These are phyloP conservation scores for Atta colombica DNA, from an alignment of 1,140 invertebrate species.

Conservation along the genomic window DNA sequence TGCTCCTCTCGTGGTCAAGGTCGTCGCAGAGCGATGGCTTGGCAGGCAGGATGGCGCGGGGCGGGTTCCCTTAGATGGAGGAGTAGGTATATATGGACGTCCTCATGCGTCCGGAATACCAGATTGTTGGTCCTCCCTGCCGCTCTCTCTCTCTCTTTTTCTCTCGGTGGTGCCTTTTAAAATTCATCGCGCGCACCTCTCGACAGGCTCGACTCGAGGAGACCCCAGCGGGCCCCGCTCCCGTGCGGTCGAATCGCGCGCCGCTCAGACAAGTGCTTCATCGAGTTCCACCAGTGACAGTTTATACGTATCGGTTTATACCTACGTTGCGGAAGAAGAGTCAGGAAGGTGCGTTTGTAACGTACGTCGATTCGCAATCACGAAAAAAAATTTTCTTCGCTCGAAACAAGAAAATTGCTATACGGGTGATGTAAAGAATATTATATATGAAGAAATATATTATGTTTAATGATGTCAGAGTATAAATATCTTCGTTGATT, in stretches of 20 bases:
- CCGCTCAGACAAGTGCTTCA: slow-evolving; percentile 28
- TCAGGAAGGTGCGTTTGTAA: slow-evolving; percentile 31
- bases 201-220: not conserved
- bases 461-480: not conserved
- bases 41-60: slow-evolving; percentile 73
- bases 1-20: slow-evolving; percentile 74
- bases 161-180: slow-evolving; percentile 66
- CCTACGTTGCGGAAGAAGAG: not conserved
- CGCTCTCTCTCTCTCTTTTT: slow-evolving; percentile 62
- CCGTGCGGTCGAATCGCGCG: slow-evolving; percentile 63
- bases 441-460: not conserved
- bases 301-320: slow-evolving; percentile 20
- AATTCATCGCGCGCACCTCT: slow-evolving; percentile 67
- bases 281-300: slow-evolving; percentile 15
- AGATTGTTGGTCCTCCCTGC: slow-evolving; percentile 85
- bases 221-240: slow-evolving; percentile 50
- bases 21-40: slow-evolving; percentile 53
- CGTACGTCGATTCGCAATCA: not conserved
- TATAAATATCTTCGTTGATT: not conserved
- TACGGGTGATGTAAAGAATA: not conserved
- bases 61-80: slow-evolving; percentile 68
- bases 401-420: not conserved
- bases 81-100: slow-evolving; percentile 85
- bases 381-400: not conserved
- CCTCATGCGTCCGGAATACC: slow-evolving; percentile 85